These are phyloP conservation scores for Pleuronectes platessa DNA, from an alignment of 2,113 vertebrate species.

Conservation along the genomic window DNA sequence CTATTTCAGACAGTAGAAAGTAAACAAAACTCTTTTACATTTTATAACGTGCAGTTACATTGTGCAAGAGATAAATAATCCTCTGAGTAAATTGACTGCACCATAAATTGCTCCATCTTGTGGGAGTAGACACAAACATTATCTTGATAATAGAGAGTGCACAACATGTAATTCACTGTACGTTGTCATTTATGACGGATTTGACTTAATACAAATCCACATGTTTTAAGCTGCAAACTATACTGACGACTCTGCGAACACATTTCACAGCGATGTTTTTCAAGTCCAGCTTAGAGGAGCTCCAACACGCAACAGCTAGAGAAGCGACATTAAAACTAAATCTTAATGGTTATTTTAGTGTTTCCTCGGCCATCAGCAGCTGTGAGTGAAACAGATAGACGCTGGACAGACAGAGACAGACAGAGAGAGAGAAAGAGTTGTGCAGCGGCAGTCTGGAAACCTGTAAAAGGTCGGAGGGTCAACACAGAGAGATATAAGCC, in stretches of 20 bases:
- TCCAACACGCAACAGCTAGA: conserved; percentile 20
- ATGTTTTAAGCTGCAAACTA: not conserved
- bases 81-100: not conserved
- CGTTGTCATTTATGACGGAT: not conserved
- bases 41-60: not conserved
- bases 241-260: not conserved
- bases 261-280: not conserved
- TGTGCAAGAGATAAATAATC: not conserved
- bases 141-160: not conserved
- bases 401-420: not conserved
- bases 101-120: conserved; percentile 23
- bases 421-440: conserved; percentile 19
- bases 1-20: not conserved
- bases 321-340: not conserved
- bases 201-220: no score
- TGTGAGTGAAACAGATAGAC: conserved; percentile 32
- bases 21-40: not conserved
- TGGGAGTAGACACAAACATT: conserved; percentile 8
- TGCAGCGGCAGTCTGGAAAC: conserved; percentile 33
- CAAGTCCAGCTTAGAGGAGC: not conserved
- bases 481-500: conserved; percentile 70
- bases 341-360: conserved; percentile 24
- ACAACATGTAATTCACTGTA: not conserved
- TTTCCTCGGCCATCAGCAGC: conserved; percentile 29
- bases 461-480: conserved; percentile 64